Evolutionary conservation across 2,113 vertebrate species (phyloP).

Genomic region (Ciconia stormi): DNA sequence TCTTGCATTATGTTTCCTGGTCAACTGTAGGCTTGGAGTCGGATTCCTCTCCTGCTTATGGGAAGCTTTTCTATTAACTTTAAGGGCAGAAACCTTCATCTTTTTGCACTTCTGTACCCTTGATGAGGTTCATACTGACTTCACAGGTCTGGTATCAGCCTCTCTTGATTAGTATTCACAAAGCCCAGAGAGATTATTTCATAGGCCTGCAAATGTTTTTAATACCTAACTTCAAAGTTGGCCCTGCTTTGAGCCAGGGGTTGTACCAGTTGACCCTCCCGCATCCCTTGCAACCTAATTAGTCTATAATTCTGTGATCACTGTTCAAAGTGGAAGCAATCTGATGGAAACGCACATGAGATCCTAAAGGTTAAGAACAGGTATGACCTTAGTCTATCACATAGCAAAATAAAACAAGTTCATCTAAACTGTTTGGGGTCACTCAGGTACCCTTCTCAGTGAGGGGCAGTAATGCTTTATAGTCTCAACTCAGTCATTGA

Average conservation of each 20-base stretch:
- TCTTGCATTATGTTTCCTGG: not conserved
- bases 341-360: not conserved
- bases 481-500: not conserved
- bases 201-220: not conserved
- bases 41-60: not conserved
- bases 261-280: slow-evolving; percentile 10
- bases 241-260: not conserved
- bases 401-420: slow-evolving; percentile 12
- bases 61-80: slow-evolving; percentile 2
- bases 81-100: not conserved
- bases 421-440: not conserved
- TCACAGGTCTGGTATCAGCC: not conserved
- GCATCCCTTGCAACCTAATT: not conserved
- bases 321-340: slow-evolving; percentile 1
- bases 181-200: slow-evolving; percentile 23
- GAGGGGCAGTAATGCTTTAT: not conserved
- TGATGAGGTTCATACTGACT: slow-evolving; percentile 14
- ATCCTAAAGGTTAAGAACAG: not conserved
- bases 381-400: not conserved
- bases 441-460: not conserved
- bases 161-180: slow-evolving; percentile 18
- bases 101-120: not conserved
- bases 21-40: not conserved
- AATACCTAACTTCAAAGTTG: slow-evolving; percentile 34
- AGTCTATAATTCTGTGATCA: slow-evolving; percentile 36